Evolutionary conservation across 2,888 invertebrate genomes (phyloP).

Genomic region (Drosophila melanocephala): DNA sequence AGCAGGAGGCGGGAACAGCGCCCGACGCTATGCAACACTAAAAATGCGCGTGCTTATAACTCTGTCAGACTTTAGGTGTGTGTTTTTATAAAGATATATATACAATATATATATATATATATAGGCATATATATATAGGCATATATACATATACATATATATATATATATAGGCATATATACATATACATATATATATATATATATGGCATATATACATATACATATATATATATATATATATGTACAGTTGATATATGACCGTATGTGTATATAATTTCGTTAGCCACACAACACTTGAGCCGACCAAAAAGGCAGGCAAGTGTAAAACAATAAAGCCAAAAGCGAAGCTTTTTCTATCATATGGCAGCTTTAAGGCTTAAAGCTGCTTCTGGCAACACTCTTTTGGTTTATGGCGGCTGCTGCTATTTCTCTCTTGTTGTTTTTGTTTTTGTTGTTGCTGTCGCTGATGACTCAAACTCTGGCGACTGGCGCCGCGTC

Average conservation of each 20-base stretch:
- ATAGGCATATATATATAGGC: neutral
- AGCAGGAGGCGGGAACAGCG: conserved; percentile 41
- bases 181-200: neutral
- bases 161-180: no score
- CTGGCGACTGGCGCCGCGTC: conserved; percentile 73
- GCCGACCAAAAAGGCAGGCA: conserved; percentile 32
- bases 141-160: conserved; percentile 1
- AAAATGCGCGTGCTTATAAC: conserved; percentile 71
- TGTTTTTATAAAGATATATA: conserved; percentile 4
- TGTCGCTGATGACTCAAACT: conserved; percentile 76
- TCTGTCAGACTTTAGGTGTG: conserved; percentile 39
- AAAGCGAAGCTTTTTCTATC: conserved; percentile 47
- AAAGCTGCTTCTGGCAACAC: conserved; percentile 58
- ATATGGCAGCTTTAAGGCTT: conserved; percentile 68
- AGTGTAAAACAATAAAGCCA: conserved; percentile 52
- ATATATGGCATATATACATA: neutral
- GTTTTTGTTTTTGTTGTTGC: conserved; percentile 13
- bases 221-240: neutral
- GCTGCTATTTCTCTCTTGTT: neutral
- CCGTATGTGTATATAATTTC: conserved; percentile 47
- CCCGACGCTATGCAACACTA: conserved; percentile 80
- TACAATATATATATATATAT: neutral
- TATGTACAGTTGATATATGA: conserved; percentile 37
- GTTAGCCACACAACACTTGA: conserved; percentile 33
- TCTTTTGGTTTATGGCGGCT: conserved; percentile 32